Percentiles rank a stretch among this genome's conserved stretches.
Conservation (phyloP, 1,140 invertebrate species). For the Dreissena rostriformis region DNA sequence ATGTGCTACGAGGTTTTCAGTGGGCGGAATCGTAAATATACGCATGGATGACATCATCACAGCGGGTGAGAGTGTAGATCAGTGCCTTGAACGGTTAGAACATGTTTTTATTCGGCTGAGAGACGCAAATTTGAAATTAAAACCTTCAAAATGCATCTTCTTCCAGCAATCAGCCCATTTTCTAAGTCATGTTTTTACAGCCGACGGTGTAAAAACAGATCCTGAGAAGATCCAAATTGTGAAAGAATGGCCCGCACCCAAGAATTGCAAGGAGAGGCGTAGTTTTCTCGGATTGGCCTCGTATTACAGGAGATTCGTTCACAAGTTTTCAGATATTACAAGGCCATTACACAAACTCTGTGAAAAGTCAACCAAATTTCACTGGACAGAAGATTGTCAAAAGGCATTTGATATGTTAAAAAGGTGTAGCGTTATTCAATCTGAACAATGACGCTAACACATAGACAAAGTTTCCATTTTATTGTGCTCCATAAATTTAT, state of each 20-base stretch:
- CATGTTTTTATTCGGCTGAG: background rate
- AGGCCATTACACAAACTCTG: slow-evolving; percentile 70
- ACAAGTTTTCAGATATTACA: slow-evolving; percentile 72
- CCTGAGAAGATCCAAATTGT: slow-evolving; percentile 35
- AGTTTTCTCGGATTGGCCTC: slow-evolving; percentile 81
- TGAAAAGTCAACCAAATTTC: slow-evolving; percentile 50
- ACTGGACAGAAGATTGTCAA: slow-evolving; percentile 61
- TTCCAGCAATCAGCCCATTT: slow-evolving; percentile 47
- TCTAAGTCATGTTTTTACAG: slow-evolving; percentile 55
- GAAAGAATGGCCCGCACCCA: slow-evolving; percentile 60
- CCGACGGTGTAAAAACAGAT: slow-evolving; percentile 52
- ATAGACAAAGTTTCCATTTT: too few species aligned
- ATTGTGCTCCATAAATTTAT: too few species aligned
- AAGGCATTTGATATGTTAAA: slow-evolving; percentile 60
- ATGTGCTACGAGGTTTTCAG: slow-evolving; percentile 4
- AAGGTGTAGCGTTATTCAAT: too few species aligned
- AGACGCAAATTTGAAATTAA: slow-evolving; percentile 8
- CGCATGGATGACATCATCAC: slow-evolving; percentile 20
- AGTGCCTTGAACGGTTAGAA: slow-evolving; percentile 3
- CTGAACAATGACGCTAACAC: too few species aligned
- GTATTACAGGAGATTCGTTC: slow-evolving; percentile 79
- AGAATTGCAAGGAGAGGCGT: slow-evolving; percentile 75
- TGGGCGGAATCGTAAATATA: background rate
- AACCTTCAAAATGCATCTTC: slow-evolving; percentile 61
- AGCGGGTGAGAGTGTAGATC: background rate